phyloP scores from a whole-genome alignment of 2,113 vertebrate species.

The Paratilapia polleni region DNA sequence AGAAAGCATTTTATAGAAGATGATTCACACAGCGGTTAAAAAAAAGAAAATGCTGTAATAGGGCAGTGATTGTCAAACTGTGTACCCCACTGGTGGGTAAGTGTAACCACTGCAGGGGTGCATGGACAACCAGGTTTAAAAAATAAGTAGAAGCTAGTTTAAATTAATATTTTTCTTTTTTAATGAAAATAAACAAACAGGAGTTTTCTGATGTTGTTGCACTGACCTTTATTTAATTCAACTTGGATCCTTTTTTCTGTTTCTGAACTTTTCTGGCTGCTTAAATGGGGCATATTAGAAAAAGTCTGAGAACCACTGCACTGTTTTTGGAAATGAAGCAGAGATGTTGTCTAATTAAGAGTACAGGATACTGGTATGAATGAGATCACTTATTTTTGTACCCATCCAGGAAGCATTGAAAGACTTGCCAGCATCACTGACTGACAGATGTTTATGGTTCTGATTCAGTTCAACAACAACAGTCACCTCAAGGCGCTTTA shows the following conservation, averaged over 20 bases:
- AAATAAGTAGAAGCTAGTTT: background rate
- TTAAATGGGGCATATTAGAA: constrained; percentile 17
- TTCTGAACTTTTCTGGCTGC: background rate
- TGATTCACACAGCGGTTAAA: background rate
- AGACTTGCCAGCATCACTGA: constrained; percentile 20
- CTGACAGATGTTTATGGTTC: constrained; percentile 29
- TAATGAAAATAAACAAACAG: background rate
- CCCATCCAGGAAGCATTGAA: background rate
- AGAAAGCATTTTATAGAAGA: background rate
- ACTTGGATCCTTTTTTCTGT: background rate
- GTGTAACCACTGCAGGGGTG: background rate
- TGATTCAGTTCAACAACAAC: too few relatives aligned
- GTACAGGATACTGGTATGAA: background rate
- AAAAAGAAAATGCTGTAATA: background rate
- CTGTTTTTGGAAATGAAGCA: background rate
- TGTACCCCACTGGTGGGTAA: background rate
- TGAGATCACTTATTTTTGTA: constrained; percentile 2
- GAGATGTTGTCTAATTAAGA: background rate
- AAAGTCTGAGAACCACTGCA: constrained; percentile 12
- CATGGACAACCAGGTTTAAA: background rate
- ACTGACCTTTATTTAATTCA: background rate
- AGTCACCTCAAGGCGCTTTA: too few relatives aligned
- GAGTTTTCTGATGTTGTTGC: background rate
- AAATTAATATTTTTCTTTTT: background rate
- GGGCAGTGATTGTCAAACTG: too few relatives aligned